Evolutionary conservation across 2,888 invertebrate species (phyloP), one percentile per base, ranked within the genome.

Genomic region (Dorcus hopei): DNA sequence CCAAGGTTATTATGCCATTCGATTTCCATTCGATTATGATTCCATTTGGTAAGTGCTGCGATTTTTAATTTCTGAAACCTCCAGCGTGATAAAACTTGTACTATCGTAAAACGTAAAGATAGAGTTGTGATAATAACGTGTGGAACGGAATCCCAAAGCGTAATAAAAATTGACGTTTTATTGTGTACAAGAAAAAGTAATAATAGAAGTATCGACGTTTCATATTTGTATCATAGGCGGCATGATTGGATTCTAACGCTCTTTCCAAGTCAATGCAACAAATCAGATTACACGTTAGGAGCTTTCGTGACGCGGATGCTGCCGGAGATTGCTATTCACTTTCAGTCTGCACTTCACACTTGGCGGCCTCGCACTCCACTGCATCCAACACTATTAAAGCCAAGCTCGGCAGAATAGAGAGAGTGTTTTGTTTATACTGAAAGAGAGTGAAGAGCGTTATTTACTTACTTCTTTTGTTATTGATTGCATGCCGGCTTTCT

Each of bases 281-380:
- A 53, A 53, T 45, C 43, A 42, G 53, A 53, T 53, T 53, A 53
- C 42, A 43, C 43, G 53, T 53, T 43, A 41, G 45, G 38, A 40
- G 41, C 38, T 26, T 53, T 26, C 53, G 53, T 53, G 53, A 42
- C 43, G 53, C 53, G 53, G 43, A 45, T 43, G 53, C 53, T 53
- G 42, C 53, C 45, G 53, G 53, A 53, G 45, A 53, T 53, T 53
- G 45, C 53, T 43, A 53, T 53, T 53, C 53, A 53, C 53, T 53
- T 53, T 53, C 42, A 38, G 49, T 49, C 49, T 19, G 33, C 19
- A 49, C 49, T 49, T 49, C 49, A 23, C 49, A 49, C 49, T 33
- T 49, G 38, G 33, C 49, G 49, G 33, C 49, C 19, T 49, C 49
- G 49, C 49, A 49, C 38, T 49, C 33, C 45, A 23, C 9, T 45